phyloP scores from a whole-genome alignment of 2,113 vertebrate genomes.

The Oryzias melastigma region DNA sequence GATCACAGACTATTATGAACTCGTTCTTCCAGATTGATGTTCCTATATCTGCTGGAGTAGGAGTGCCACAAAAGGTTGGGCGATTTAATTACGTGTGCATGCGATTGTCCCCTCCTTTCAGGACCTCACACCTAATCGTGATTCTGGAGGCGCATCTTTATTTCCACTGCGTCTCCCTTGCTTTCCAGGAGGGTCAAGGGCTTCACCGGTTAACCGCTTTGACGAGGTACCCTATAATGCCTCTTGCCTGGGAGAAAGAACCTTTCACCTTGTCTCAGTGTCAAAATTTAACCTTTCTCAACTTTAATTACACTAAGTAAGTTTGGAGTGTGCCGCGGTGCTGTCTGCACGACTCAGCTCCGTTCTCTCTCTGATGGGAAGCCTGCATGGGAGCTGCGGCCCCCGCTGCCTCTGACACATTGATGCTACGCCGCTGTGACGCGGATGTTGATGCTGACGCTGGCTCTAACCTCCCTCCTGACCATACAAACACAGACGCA shows the following conservation, averaged over 20 bases:
- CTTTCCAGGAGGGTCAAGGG: constrained; percentile 61
- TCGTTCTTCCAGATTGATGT: constrained; percentile 58
- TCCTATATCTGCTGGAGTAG: constrained; percentile 34
- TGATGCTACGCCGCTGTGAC: constrained; percentile 72
- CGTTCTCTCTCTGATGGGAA: constrained; percentile 68
- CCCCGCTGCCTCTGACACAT: constrained; percentile 75
- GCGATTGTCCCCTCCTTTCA: constrained; percentile 66
- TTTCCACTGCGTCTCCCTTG: constrained; percentile 65
- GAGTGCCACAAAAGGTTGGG: constrained; percentile 66
- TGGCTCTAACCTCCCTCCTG: constrained; percentile 56
- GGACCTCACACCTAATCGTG: constrained; percentile 56
- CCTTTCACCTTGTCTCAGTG: constrained; percentile 71
- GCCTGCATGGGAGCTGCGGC: constrained; percentile 73
- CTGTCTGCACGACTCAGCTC: constrained; percentile 76
- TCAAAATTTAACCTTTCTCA: constrained; percentile 86
- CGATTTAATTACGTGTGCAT: constrained; percentile 62
- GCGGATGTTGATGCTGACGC: constrained; percentile 60
- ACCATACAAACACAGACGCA: constrained; percentile 41
- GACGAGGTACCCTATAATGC: constrained; percentile 70
- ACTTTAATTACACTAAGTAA: constrained; percentile 81
- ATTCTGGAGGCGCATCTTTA: constrained; percentile 57
- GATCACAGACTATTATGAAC: constrained; percentile 63
- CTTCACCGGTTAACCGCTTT: constrained; percentile 68
- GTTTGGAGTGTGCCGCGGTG: constrained; percentile 75
- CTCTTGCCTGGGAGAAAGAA: constrained; percentile 70